These are phyloP conservation scores for Rhagoletis pomonella DNA, from an alignment of 1,140 invertebrate species.

Conservation along the genomic window DNA sequence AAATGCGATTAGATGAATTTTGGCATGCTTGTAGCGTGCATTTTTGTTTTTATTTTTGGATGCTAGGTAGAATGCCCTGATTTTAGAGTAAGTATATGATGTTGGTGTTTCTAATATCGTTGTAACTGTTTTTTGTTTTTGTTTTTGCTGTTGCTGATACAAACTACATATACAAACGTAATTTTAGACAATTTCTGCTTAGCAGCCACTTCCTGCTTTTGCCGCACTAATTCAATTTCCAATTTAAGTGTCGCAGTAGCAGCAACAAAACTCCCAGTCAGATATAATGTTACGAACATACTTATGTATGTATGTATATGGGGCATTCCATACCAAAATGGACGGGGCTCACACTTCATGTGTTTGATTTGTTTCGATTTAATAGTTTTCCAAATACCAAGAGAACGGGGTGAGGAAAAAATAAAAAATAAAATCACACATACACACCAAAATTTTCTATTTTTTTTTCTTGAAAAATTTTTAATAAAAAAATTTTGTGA, in stretches of 20 bases:
- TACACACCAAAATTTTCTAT: too few relatives aligned
- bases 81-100: neutral
- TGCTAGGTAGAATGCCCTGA: neutral
- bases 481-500: too few relatives aligned
- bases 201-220: constrained; percentile 69
- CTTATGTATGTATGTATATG: too few relatives aligned
- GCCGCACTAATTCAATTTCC: constrained; percentile 69
- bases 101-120: neutral
- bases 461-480: too few relatives aligned
- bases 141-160: neutral
- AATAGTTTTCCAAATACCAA: too few relatives aligned
- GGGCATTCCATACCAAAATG: too few relatives aligned
- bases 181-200: constrained; percentile 62
- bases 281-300: neutral
- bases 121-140: neutral
- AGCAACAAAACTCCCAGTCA: neutral
- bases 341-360: too few relatives aligned
- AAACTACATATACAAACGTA: constrained; percentile 14
- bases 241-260: constrained; percentile 43
- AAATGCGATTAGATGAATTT: constrained; percentile 49
- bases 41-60: constrained; percentile 17
- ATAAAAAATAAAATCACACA: too few relatives aligned
- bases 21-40: neutral
- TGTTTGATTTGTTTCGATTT: too few relatives aligned
- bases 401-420: too few relatives aligned